phyloP scores from a whole-genome alignment of 2,888 invertebrate genomes.

The Electrophaes corylata region DNA sequence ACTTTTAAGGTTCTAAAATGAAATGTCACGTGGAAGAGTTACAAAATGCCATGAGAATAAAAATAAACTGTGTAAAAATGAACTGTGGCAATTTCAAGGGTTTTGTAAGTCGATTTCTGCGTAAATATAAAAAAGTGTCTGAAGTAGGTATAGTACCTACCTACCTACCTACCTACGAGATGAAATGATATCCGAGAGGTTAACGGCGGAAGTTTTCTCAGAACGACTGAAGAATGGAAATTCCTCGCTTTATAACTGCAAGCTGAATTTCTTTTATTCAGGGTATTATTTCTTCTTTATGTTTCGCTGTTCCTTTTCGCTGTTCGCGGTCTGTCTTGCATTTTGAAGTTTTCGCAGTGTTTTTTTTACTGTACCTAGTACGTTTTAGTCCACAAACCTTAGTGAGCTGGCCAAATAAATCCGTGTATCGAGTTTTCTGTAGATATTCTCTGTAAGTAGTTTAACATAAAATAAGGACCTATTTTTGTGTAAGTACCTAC shows the following conservation, averaged over 20 bases:
- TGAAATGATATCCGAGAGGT: constrained; percentile 17
- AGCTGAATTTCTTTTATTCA: constrained; percentile 24
- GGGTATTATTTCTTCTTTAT: constrained; percentile 21
- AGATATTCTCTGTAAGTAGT: too few species aligned
- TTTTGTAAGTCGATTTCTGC: too few species aligned
- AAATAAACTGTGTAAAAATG: too few species aligned
- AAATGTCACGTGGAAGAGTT: too few species aligned
- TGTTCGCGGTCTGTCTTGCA: constrained; percentile 9
- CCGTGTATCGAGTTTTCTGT: neutral
- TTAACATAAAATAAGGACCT: too few species aligned
- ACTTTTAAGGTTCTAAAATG: too few species aligned
- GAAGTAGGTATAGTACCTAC: neutral
- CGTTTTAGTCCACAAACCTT: neutral
- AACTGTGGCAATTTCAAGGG: too few species aligned
- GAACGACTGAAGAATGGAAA: constrained; percentile 26
- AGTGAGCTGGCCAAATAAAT: neutral
- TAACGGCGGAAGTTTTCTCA: constrained; percentile 18
- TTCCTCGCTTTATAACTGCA: constrained; percentile 21
- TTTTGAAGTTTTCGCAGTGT: constrained; percentile 10
- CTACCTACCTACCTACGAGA: too few species aligned
- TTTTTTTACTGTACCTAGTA: neutral
- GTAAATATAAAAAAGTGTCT: neutral
- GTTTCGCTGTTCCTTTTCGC: constrained; percentile 9
- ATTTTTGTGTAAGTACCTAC: too few species aligned
- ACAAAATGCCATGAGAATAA: too few species aligned